Base-by-base conservation (phyloP, 2,113 vertebrate genomes). In the Aegithalos caudatus region DNA sequence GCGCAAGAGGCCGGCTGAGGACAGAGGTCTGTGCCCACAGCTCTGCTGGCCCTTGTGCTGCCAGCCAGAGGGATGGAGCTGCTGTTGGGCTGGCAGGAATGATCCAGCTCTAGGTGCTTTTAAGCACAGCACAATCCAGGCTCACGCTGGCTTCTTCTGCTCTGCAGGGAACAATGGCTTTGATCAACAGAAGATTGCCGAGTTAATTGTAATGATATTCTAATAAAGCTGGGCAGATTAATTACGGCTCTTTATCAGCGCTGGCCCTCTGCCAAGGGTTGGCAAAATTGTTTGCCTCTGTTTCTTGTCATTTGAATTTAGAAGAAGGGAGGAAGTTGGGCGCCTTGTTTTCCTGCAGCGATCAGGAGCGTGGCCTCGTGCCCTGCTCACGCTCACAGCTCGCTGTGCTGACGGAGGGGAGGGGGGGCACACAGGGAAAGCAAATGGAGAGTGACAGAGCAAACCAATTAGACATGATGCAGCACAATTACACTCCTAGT, bases 121-220 rank as follows among this genome's bases (percentile, higher is more conserved):
- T 37, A 74, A 92, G 60, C 65, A 66, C 38, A 6, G 4, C 80
- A 58, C 66, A 47, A 47, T 51, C 74, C 85, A 86, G 77, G 79
- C 93, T 90, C 60, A 27, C 0, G 1, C 82, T n/a, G 77, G 88
- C 77, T 93, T 88, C 92, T 89, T 74, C 85, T 71, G 82, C 94
- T 96, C 94, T 94, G 94, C 35, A 11, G 95, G 95, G 95, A 97
- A 95, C 93, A 90, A 95, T 79, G 88, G 92, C 96, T 96, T 96
- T 97, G 96, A 97, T 97, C 96, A 97, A 96, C 93, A 79, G 82
- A 96, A 96, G 93, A 96, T 96, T 96, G 95, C 95, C 0, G 38
- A 97, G 93, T 96, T 97, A 96, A 96, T 97, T 96, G 95, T 95
- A 97, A 96, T 96, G 95, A 96, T 97, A 96, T 96, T 97, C 96